phyloP scores from a whole-genome alignment of 1,140 invertebrate genomes.

The Cardiocondyla obscurior region DNA sequence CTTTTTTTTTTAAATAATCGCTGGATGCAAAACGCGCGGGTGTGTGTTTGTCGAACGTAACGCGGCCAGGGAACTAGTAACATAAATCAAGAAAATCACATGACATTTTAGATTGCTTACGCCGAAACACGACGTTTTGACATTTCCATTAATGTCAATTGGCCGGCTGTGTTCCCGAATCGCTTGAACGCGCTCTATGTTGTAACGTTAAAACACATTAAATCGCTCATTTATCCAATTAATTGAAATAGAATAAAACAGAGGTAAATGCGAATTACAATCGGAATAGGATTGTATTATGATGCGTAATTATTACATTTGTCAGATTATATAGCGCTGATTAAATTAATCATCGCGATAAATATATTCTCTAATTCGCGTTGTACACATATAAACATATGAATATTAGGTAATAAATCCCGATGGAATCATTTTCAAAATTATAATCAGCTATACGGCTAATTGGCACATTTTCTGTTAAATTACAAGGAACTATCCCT shows the following conservation, averaged over 20 bases:
- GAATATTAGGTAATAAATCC: not conserved
- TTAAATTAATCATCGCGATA: constrained; percentile 33
- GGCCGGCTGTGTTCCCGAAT: not conserved
- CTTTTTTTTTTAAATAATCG: not conserved
- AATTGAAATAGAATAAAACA: constrained; percentile 6
- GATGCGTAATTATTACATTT: constrained; percentile 19
- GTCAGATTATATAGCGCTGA: not conserved
- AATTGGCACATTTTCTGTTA: not conserved
- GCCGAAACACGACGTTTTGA: not conserved
- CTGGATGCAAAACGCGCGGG: not conserved
- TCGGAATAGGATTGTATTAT: constrained; percentile 10
- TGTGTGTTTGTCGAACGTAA: not conserved
- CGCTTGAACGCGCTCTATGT: not conserved
- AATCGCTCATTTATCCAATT: constrained; percentile 15
- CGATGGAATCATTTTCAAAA: not conserved
- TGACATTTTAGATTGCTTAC: constrained; percentile 26
- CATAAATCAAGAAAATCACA: constrained; percentile 14
- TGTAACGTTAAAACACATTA: constrained; percentile 7
- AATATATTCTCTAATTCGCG: not conserved
- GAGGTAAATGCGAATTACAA: not conserved
- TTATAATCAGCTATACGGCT: not conserved
- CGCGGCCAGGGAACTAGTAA: not conserved
- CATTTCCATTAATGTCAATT: constrained; percentile 36
- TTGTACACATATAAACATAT: not conserved
- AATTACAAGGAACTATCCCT: not conserved